Conservation (phyloP, 2,888 invertebrate genomes). For the Ischnura elegans region DNA sequence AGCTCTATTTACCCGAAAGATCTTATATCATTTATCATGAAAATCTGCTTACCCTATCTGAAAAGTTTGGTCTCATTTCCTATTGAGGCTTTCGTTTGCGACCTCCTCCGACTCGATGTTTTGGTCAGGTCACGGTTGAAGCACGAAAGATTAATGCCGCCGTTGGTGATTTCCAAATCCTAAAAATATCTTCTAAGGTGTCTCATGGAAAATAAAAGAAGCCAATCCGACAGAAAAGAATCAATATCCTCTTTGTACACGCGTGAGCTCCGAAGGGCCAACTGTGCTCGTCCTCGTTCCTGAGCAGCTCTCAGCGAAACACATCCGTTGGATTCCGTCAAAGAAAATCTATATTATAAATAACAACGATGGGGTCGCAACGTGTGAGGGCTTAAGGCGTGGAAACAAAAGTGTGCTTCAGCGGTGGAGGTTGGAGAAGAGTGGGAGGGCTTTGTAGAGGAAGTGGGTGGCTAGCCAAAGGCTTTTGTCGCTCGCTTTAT, state of each 20-base stretch:
- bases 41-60: too few relatives aligned
- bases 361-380: conserved; percentile 32
- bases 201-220: background rate
- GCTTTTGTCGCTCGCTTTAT: too few relatives aligned
- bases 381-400: background rate
- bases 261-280: background rate
- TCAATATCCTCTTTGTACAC: background rate
- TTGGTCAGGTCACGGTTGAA: background rate
- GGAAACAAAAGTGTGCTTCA: background rate
- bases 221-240: background rate
- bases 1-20: too few relatives aligned
- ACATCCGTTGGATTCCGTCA: conserved; percentile 38
- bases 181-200: background rate
- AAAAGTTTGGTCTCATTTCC: too few relatives aligned
- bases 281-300: background rate
- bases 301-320: conserved; percentile 38
- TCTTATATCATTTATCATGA: too few relatives aligned
- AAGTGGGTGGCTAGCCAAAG: too few relatives aligned
- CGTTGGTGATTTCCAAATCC: background rate
- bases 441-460: too few relatives aligned
- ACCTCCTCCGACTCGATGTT: too few relatives aligned
- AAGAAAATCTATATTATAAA: conserved; percentile 55
- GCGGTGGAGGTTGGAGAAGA: background rate
- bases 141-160: conserved; percentile 34
- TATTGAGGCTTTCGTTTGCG: too few relatives aligned